Conservation (phyloP, 1,140 invertebrate genomes). For the Sitophilus oryzae region DNA sequence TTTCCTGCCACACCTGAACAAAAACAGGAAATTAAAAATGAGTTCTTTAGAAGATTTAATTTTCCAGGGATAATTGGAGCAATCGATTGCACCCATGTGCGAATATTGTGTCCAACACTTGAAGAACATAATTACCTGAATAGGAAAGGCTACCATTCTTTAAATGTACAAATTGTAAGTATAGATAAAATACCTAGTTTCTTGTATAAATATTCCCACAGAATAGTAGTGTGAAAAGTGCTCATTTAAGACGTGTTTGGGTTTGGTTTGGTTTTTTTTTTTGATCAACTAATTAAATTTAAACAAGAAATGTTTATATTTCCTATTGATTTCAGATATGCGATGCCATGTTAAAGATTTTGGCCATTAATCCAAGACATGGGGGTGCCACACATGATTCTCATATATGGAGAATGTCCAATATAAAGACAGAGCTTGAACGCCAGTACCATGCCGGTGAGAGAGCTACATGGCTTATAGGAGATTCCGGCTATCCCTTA, state of each 20-base stretch:
- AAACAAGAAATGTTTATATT: too few relatives aligned
- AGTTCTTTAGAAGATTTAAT: too few relatives aligned
- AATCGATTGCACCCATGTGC: background rate
- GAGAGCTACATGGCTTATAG: slow-evolving; percentile 10
- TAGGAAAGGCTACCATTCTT: background rate
- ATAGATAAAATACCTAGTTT: background rate
- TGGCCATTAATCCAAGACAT: slow-evolving; percentile 31
- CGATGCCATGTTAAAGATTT: slow-evolving; percentile 26
- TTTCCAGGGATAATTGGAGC: background rate
- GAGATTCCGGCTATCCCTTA: slow-evolving; percentile 26
- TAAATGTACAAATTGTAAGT: background rate
- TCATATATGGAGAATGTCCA: slow-evolving; percentile 25
- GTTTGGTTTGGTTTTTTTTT: too few relatives aligned
- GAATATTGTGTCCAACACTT: background rate
- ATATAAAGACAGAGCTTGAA: slow-evolving; percentile 8
- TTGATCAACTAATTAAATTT: too few relatives aligned
- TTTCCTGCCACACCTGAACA: too few relatives aligned
- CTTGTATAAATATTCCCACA: too few relatives aligned
- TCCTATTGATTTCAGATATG: slow-evolving; percentile 15
- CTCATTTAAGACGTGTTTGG: too few relatives aligned
- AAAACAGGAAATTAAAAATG: too few relatives aligned
- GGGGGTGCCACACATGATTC: slow-evolving; percentile 36
- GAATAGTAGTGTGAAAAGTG: too few relatives aligned
- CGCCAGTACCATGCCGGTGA: slow-evolving; percentile 7
- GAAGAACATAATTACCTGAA: background rate